A percentile compares a stretch with the other conserved stretches of the same genome.
Conservation (phyloP, 2,888 invertebrate genomes). For the Koerneria pararmatus region DNA sequence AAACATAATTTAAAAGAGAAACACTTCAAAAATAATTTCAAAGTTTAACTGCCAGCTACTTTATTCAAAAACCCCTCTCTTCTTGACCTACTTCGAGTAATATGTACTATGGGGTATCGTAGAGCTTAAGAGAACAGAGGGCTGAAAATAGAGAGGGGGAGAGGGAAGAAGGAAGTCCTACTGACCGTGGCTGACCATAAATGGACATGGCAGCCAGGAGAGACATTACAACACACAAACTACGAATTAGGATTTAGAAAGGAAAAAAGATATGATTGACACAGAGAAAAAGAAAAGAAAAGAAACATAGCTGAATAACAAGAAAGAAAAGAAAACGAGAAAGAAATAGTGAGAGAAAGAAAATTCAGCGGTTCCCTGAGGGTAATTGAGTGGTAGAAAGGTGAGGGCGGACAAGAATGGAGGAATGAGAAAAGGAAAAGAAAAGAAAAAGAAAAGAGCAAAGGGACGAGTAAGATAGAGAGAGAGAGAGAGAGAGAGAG, state of each 20-base stretch:
- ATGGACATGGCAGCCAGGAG: neutral
- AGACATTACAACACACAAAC: neutral
- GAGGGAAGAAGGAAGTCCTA: neutral
- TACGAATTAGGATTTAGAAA: neutral
- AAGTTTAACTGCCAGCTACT: too few species aligned
- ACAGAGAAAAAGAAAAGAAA: neutral
- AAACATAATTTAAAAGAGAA: too few species aligned
- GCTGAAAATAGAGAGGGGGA: too few species aligned
- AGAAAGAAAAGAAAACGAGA: neutral
- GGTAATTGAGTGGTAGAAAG: neutral
- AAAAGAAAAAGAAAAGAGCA: neutral
- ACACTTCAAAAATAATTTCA: too few species aligned
- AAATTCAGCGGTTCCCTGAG: neutral
- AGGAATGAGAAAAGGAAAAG: neutral
- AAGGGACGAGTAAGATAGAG: neutral
- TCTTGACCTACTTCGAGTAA: too few species aligned
- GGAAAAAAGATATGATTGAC: neutral
- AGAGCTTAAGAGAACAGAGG: too few species aligned
- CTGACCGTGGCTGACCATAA: too few species aligned
- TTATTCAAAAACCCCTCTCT: too few species aligned
- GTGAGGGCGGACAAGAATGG: neutral
- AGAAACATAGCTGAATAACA: neutral
- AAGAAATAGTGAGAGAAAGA: neutral
- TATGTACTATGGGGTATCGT: too few species aligned
- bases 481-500: neutral